phyloP scores from a whole-genome alignment of 2,797 vertebrate genomes.

The Lithobates sylvaticus region DNA sequence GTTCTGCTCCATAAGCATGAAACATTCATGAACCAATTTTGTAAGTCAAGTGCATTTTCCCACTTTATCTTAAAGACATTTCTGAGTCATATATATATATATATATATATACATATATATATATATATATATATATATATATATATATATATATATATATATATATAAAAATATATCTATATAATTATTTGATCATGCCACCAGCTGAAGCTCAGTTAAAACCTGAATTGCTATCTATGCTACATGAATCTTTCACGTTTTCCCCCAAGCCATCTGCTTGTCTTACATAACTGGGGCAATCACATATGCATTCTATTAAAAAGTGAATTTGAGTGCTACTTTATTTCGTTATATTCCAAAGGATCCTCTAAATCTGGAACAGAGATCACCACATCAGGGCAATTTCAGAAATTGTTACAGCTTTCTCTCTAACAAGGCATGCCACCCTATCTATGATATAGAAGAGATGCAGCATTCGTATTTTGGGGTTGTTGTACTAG shows the following conservation, averaged over 20 bases:
- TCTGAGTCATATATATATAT: no score
- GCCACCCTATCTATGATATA: not conserved
- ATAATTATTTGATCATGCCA: not conserved
- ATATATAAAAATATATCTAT: no score
- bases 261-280: conserved; percentile 42
- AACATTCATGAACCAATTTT: conserved; percentile 70
- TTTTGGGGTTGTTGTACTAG: not conserved
- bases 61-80: conserved; percentile 45
- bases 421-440: not conserved
- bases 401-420: not conserved
- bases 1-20: conserved; percentile 65
- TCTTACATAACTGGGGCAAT: conserved; percentile 53
- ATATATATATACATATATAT: no score
- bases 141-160: no score
- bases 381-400: not conserved
- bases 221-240: not conserved
- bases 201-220: not conserved
- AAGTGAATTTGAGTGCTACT: conserved; percentile 24
- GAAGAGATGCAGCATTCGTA: not conserved
- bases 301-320: conserved; percentile 30
- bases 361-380: no score
- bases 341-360: not conserved
- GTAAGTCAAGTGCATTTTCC: conserved; percentile 67
- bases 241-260: conserved; percentile 7
- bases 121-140: no score